Evolutionary conservation across 2,888 invertebrate species (phyloP).

Genomic region (Lithophane socia): DNA sequence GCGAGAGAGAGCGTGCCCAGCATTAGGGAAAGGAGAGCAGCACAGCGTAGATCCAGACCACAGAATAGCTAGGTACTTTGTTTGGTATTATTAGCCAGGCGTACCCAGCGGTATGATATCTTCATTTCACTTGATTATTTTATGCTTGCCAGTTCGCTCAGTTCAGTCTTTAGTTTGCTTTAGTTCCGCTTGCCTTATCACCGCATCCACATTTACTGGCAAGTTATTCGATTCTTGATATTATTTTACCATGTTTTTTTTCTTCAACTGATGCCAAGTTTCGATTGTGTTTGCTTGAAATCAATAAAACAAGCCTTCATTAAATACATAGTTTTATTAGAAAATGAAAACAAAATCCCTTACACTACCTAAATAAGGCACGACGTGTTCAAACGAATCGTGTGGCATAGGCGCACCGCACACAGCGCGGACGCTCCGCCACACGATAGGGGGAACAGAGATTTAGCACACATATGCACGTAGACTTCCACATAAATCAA

Average conservation of each 20-base stretch:
- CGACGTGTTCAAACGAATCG: conserved; percentile 82
- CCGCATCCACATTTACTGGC: not conserved
- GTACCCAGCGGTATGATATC: not conserved
- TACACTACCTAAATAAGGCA: conserved; percentile 90
- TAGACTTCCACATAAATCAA: conserved; percentile 66
- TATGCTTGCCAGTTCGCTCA: not conserved
- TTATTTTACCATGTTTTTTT: not conserved
- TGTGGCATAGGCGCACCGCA: conserved; percentile 45
- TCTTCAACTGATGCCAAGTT: not conserved
- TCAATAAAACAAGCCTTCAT: no score
- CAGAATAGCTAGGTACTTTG: not conserved
- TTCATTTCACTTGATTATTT: not conserved
- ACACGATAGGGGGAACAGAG: conserved; percentile 58
- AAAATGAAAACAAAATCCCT: conserved; percentile 89
- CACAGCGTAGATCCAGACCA: not conserved
- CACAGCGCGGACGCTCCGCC: conserved; percentile 39
- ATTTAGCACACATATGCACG: conserved; percentile 68
- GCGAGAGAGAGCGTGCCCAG: no score
- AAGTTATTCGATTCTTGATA: not conserved
- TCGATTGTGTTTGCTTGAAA: not conserved
- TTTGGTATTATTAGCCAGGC: not conserved
- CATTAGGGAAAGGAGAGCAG: not conserved
- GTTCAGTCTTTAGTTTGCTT: not conserved
- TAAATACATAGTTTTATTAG: conserved; percentile 77
- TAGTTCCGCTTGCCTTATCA: not conserved